Percentiles rank a stretch among this genome's conserved stretches.
These are phyloP conservation scores for Chrysodeixis includens DNA, from an alignment of 2,888 invertebrate genomes.

Conservation along the genomic window DNA sequence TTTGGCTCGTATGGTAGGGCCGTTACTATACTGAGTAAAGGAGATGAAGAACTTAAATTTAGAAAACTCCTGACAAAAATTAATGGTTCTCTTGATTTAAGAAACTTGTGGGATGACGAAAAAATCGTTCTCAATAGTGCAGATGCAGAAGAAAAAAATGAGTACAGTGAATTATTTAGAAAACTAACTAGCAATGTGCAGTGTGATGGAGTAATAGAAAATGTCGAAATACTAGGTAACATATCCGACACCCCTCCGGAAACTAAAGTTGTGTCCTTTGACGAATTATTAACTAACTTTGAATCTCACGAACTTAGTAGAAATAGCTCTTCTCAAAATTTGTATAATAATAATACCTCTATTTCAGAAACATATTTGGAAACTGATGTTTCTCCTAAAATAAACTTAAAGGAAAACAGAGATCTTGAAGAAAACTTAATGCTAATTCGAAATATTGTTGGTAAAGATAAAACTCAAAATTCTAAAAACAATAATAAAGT, in stretches of 20 bases:
- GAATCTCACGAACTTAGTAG: slow-evolving; percentile 43
- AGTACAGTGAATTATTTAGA: slow-evolving; percentile 24
- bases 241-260: slow-evolving; percentile 60
- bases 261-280: slow-evolving; percentile 66
- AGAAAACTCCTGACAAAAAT: slow-evolving; percentile 88
- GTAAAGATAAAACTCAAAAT: slow-evolving; percentile 9
- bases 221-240: slow-evolving; percentile 53
- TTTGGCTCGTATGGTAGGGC: slow-evolving; percentile 96
- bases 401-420: background rate
- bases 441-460: slow-evolving; percentile 18
- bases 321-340: background rate
- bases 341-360: background rate
- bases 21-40: slow-evolving; percentile 92
- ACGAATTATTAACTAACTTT: slow-evolving; percentile 71
- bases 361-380: slow-evolving; percentile 1
- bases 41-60: slow-evolving; percentile 90
- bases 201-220: slow-evolving; percentile 40
- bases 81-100: slow-evolving; percentile 77
- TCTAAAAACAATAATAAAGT: slow-evolving; percentile 5
- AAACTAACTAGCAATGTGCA: slow-evolving; percentile 42
- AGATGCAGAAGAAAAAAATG: slow-evolving; percentile 19
- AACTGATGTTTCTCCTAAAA: slow-evolving; percentile 2
- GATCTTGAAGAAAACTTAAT: slow-evolving; percentile 27
- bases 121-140: slow-evolving; percentile 45
- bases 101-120: slow-evolving; percentile 71